Evolutionary conservation across 2,888 invertebrate species (phyloP).

Genomic region (Osmoderma eremita): DNA sequence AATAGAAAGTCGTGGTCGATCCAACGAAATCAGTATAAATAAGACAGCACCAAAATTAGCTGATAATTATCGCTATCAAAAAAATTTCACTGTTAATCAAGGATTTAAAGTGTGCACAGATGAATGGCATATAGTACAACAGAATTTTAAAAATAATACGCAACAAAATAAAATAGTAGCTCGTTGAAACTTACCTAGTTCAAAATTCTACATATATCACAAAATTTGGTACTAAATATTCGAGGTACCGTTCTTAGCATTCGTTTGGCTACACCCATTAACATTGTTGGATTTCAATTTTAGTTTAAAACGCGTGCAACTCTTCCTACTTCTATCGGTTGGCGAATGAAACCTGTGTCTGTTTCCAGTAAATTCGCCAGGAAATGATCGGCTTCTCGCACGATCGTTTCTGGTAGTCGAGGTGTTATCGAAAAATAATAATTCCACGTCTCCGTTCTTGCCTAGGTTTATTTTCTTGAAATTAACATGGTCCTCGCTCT

Average conservation of each 20-base stretch:
- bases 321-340: slow-evolving; percentile 3
- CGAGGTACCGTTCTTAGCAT: not conserved
- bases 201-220: slow-evolving; percentile 25
- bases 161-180: slow-evolving; percentile 3
- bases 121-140: not conserved
- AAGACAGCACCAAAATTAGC: too few relatives aligned
- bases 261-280: not conserved
- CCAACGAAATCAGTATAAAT: too few relatives aligned
- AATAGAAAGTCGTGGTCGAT: too few relatives aligned
- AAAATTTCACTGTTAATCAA: too few relatives aligned
- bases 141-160: not conserved
- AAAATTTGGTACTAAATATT: slow-evolving; percentile 20
- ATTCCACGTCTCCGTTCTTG: slow-evolving; percentile 5
- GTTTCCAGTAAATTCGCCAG: not conserved
- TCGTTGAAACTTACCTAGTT: not conserved
- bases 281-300: slow-evolving; percentile 3
- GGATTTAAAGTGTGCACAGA: not conserved
- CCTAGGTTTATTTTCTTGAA: slow-evolving; percentile 14
- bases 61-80: too few relatives aligned
- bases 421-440: slow-evolving; percentile 12
- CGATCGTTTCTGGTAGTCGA: not conserved
- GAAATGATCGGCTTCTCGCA: slow-evolving; percentile 13
- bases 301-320: slow-evolving; percentile 9
- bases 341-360: not conserved
- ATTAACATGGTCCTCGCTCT: not conserved